Evolutionary conservation across 1,140 invertebrate genomes (phyloP).

Genomic region (Vollenhovia emeryi): DNA sequence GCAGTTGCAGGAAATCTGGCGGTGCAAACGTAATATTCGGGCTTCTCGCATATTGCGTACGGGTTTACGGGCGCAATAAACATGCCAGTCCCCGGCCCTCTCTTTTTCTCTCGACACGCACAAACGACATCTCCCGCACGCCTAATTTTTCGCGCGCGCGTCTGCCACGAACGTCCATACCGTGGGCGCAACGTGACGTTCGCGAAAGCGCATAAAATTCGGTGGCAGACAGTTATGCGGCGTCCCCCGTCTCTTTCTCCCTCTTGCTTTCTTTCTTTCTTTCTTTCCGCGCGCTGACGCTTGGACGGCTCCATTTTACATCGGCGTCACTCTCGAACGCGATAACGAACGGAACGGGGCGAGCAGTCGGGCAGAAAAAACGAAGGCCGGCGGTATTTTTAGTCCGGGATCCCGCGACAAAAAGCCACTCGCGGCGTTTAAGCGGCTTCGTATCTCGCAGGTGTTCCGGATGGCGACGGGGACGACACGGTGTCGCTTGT

Average conservation of each 20-base stretch:
- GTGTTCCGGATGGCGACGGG: neutral
- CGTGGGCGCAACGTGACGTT: slow-evolving; percentile 15
- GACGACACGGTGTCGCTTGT: neutral
- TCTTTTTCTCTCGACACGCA: neutral
- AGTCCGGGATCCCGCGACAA: slow-evolving; percentile 3
- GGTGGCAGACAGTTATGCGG: slow-evolving; percentile 38
- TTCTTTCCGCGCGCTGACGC: slow-evolving; percentile 21
- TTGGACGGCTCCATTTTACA: slow-evolving; percentile 32
- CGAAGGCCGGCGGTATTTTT: slow-evolving; percentile 37
- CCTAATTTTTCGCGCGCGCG: slow-evolving; percentile 43
- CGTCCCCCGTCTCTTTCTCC: neutral
- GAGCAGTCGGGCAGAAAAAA: slow-evolving; percentile 13
- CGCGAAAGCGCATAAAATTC: slow-evolving; percentile 53
- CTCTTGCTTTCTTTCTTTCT: neutral
- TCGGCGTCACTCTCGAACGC: slow-evolving; percentile 37
- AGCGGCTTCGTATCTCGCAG: slow-evolving; percentile 23
- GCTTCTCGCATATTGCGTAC: neutral
- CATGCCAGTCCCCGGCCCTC: slow-evolving; percentile 1
- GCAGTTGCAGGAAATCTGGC: neutral
- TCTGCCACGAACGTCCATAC: neutral
- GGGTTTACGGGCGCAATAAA: slow-evolving; percentile 40
- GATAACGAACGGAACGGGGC: slow-evolving; percentile 42
- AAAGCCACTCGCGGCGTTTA: neutral
- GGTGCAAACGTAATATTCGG: slow-evolving; percentile 30
- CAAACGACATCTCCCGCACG: slow-evolving; percentile 39